Conservation (phyloP, 2,113 vertebrate species). For the Pachyramphus minor region DNA sequence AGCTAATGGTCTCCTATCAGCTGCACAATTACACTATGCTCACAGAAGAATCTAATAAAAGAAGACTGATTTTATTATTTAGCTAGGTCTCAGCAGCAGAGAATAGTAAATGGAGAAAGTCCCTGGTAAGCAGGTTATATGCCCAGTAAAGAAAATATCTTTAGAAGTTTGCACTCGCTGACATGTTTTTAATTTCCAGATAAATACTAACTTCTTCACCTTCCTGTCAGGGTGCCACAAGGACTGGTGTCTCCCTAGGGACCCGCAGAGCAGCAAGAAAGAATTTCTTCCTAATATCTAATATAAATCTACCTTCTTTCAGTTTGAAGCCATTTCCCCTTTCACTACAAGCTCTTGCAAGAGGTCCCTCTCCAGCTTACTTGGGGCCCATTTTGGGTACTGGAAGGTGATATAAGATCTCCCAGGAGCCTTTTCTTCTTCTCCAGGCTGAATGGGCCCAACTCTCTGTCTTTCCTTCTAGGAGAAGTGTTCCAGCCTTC, state of each 20-base stretch:
- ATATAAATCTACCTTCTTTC: not conserved
- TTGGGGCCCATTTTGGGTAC: not conserved
- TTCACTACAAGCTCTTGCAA: not conserved
- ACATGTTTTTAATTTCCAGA: not conserved
- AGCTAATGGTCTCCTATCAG: not conserved
- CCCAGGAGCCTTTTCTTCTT: not conserved
- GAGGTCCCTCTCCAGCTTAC: not conserved
- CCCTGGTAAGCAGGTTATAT: not conserved
- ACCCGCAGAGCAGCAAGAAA: not conserved
- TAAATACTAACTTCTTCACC: not conserved
- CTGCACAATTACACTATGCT: not conserved
- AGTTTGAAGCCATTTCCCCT: not conserved
- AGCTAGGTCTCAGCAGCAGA: not conserved
- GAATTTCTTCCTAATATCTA: not conserved
- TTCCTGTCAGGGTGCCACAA: accelerated
- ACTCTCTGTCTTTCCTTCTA: not conserved
- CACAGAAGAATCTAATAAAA: not conserved
- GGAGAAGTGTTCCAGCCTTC: not conserved
- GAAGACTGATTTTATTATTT: not conserved
- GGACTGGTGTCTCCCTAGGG: accelerated
- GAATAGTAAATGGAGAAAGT: not conserved
- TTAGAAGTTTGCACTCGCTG: not conserved
- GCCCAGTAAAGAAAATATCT: not conserved
- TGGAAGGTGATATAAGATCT: not conserved
- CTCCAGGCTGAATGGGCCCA: not conserved